Conservation (phyloP, 2,888 invertebrate species). For the Andrena bicolor region DNA sequence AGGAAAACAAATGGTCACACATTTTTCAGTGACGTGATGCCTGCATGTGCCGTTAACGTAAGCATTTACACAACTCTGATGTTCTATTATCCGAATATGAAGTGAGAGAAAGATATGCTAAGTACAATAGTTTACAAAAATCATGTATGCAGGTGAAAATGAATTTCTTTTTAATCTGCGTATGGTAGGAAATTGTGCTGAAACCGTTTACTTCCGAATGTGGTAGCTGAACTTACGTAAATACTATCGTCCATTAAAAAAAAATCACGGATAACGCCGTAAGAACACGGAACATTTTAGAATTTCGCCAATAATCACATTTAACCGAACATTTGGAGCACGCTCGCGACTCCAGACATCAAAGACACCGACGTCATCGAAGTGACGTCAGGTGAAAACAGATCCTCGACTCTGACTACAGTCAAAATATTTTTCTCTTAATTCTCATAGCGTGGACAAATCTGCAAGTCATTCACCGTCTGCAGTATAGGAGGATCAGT, state of each 20-base stretch:
- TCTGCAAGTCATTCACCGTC: conserved; percentile 40
- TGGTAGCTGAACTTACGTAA: conserved; percentile 10
- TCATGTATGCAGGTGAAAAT: conserved; percentile 26
- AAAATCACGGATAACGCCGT: conserved; percentile 15
- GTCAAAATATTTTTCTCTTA: not conserved
- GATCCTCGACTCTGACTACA: conserved; percentile 7
- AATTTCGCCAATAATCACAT: conserved; percentile 44
- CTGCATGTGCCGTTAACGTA: not conserved
- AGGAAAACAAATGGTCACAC: not conserved
- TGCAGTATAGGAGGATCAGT: conserved; percentile 48
- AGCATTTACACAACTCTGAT: not conserved
- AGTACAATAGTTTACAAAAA: conserved; percentile 23
- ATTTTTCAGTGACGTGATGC: not conserved
- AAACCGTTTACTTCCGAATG: conserved; percentile 35
- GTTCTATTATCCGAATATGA: conserved; percentile 11
- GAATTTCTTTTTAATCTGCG: conserved; percentile 46
- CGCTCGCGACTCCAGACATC: not conserved
- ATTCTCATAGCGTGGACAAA: conserved; percentile 10
- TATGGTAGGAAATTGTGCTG: conserved; percentile 46
- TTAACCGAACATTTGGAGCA: conserved; percentile 10
- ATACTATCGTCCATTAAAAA: conserved; percentile 8
- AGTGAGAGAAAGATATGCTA: conserved; percentile 13
- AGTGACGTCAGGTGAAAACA: conserved; percentile 29
- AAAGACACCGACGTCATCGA: conserved; percentile 22
- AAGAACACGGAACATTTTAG: conserved; percentile 51